Base-by-base conservation (phyloP, 2,797 vertebrate genomes). In the Enteromius viviparus region DNA sequence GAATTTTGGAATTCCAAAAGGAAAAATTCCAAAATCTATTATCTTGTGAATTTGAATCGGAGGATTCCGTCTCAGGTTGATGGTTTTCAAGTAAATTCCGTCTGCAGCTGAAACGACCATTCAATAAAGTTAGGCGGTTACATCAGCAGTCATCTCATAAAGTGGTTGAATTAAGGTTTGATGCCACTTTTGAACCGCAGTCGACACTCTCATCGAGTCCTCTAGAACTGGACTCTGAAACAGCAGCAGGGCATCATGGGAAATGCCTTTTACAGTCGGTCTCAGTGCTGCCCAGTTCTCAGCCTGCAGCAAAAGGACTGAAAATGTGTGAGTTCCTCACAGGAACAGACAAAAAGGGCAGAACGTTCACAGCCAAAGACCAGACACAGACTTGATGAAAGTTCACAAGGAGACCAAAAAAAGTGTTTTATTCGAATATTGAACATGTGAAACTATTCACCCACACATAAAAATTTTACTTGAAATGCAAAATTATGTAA, bases 311-410 rank as follows among this genome's bases (percentile, higher is more conserved):
- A 12, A 80, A 42, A 49, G 3, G 29, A 45, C 45, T 15, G 62
- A 4, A 17, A 12, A 68, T 62, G 64, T 60, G 75, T 78, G 51
- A 76, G 37, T 70, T 76, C 51, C 72, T 76, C 58, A 19, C 47
- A 45, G 71, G 42, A 69, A 60, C 32, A 47, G 58, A 62, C 32
- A 15, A 26, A 74, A 49, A 64, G 21, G 45, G 21, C 70, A n/a
- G 68, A 47, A 75, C 62, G 37, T 58, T 81, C 34, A 64, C 53
- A 78, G n/a, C 62, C 42, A 32, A 49, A 65, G 19, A 66, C 12
- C 60, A 60, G 58, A 62, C 12, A 1, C 23, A 62, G 26, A 15
- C 58, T 62, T 62, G 23, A 29, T 26, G 23, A 47, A 45, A 77
- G 76, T 47, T 78, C 76, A 29, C 42, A 47, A 32, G 42, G 29